Conservation (phyloP, 2,888 invertebrate genomes). For the Agrochola litura region DNA sequence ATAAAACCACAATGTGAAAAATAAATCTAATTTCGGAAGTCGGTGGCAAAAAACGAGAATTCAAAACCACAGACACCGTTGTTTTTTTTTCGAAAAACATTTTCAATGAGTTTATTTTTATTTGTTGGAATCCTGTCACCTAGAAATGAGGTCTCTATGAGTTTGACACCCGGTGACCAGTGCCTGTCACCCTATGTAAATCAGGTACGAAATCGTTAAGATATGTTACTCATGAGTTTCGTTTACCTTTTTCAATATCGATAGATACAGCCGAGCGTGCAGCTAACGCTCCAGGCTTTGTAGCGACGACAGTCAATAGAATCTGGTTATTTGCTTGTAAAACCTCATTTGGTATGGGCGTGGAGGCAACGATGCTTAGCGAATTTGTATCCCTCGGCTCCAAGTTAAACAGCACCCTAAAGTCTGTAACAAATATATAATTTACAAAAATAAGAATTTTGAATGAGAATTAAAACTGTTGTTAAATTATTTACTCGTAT, state of each 20-base stretch:
- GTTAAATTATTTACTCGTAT: not conserved
- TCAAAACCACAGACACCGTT: too few species aligned
- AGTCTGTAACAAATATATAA: constrained; percentile 63
- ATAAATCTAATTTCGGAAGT: too few species aligned
- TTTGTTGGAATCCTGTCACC: too few species aligned
- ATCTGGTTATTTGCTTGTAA: constrained; percentile 67
- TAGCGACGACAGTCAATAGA: constrained; percentile 69
- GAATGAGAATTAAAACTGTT: constrained; percentile 13
- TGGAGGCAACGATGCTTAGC: not conserved
- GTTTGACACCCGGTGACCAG: not conserved
- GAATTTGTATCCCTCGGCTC: not conserved
- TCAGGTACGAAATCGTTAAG: not conserved
- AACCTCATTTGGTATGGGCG: constrained; percentile 45
- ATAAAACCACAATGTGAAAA: too few species aligned
- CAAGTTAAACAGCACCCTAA: constrained; percentile 11
- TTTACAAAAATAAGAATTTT: not conserved
- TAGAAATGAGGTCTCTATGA: too few species aligned
- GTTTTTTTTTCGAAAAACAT: too few species aligned
- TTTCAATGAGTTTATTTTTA: too few species aligned
- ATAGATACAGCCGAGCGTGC: constrained; percentile 64
- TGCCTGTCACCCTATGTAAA: not conserved
- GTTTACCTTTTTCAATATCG: constrained; percentile 64
- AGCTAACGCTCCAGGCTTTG: constrained; percentile 57
- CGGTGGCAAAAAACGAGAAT: too few species aligned
- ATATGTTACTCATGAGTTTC: not conserved